A percentile compares a stretch with the other conserved stretches of the same genome.
Evolutionary conservation across 2,888 invertebrate species (phyloP).

Genomic region (Junonia oenone): DNA sequence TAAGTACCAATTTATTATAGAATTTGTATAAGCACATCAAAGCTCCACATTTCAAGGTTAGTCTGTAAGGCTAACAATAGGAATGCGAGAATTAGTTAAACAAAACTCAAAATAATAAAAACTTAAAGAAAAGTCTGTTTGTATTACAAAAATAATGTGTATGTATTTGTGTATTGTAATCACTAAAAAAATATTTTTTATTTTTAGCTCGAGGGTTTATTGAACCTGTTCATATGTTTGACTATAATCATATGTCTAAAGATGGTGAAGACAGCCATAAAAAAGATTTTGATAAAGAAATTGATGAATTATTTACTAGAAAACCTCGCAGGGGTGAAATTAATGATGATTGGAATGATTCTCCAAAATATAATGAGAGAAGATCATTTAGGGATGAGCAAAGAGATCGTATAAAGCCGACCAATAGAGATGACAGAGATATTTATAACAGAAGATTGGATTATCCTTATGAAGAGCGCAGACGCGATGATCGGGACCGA

Average conservation of each 20-base stretch:
- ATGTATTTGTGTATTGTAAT: too few species aligned
- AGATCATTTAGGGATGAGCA: conserved; percentile 40
- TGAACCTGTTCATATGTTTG: conserved; percentile 83
- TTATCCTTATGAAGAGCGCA: conserved; percentile 40
- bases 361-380: conserved; percentile 38
- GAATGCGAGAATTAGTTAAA: too few species aligned
- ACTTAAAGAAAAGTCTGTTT: too few species aligned
- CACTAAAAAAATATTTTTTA: background rate
- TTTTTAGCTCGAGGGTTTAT: conserved; percentile 76
- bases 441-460: conserved; percentile 37
- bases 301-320: conserved; percentile 54
- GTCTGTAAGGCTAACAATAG: too few species aligned
- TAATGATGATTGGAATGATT: conserved; percentile 36
- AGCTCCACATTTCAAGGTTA: too few species aligned
- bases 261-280: conserved; percentile 49
- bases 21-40: too few species aligned
- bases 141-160: background rate
- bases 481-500: conserved; percentile 45
- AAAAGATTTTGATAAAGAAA: conserved; percentile 60
- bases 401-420: conserved; percentile 32
- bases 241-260: conserved; percentile 83
- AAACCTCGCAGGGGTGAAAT: conserved; percentile 45
- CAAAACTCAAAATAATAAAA: too few species aligned
- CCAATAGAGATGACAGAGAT: conserved; percentile 17
- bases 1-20: too few species aligned